Evolutionary conservation across 2,113 vertebrate genomes (phyloP).

Genomic region (Trematocara nigrifrons): DNA sequence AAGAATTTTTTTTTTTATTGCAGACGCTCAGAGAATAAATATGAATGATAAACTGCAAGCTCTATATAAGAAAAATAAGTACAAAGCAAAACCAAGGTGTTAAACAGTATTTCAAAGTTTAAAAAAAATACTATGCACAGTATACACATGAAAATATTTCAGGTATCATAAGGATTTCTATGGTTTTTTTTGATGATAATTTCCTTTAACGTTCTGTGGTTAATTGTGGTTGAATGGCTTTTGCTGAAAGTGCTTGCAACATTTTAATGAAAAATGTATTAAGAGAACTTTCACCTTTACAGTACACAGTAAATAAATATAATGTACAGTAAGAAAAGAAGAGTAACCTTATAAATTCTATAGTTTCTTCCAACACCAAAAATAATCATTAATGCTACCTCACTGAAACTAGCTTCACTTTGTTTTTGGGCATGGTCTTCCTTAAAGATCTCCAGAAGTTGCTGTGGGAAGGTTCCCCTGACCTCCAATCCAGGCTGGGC

Average conservation of each 20-base stretch:
- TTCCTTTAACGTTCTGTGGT: neutral
- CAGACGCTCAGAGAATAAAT: neutral
- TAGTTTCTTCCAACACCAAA: neutral
- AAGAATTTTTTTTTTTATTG: neutral
- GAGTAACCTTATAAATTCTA: neutral
- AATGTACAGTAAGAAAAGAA: neutral
- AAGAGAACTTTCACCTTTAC: neutral
- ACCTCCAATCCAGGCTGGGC: constrained; percentile 74
- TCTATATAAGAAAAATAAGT: neutral
- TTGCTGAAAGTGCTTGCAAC: neutral
- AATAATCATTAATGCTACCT: neutral
- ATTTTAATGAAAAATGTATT: neutral
- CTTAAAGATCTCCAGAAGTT: constrained; percentile 80
- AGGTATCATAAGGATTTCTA: neutral
- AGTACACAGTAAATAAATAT: neutral
- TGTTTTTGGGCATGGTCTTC: constrained; percentile 73
- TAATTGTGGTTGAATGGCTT: neutral
- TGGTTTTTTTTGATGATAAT: rapidly evolving
- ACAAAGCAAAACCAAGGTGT: neutral
- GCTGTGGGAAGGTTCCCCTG: constrained; percentile 46
- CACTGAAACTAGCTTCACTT: neutral
- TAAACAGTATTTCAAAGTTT: neutral
- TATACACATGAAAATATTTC: neutral
- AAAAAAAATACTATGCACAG: neutral
- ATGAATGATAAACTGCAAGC: neutral